These are phyloP conservation scores for Coryphaenoides rupestris DNA, from an alignment of 2,113 vertebrate genomes.

Conservation along the genomic window DNA sequence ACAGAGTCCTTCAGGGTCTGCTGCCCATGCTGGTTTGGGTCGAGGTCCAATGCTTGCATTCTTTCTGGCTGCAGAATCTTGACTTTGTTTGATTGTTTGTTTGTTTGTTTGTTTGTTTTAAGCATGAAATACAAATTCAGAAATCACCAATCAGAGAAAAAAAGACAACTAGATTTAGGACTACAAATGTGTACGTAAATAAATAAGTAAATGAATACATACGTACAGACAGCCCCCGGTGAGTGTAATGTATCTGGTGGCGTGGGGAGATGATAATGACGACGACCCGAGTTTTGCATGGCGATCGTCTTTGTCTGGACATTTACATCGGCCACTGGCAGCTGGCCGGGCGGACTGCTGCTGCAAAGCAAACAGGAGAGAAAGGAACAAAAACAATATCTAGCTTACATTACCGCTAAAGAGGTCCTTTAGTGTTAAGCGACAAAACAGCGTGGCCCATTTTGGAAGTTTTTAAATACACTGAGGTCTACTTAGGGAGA, in stretches of 20 bases:
- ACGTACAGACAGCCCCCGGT: background rate
- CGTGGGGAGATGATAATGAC: slow-evolving; percentile 38
- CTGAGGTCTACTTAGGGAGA: slow-evolving; percentile 46
- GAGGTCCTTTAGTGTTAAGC: slow-evolving; percentile 62
- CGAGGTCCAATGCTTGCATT: no score
- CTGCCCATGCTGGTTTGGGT: no score
- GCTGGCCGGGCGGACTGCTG: slow-evolving; percentile 63
- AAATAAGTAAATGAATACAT: background rate
- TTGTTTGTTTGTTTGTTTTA: no score
- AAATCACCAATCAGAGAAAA: background rate
- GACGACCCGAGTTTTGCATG: slow-evolving; percentile 68
- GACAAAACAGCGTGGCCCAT: slow-evolving; percentile 58
- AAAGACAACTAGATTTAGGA: background rate
- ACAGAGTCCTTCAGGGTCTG: no score
- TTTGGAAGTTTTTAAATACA: slow-evolving; percentile 60
- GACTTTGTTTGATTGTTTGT: no score
- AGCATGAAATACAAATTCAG: background rate
- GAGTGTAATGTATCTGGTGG: slow-evolving; percentile 36
- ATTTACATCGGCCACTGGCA: slow-evolving; percentile 79
- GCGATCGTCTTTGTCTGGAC: slow-evolving; percentile 48
- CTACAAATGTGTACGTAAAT: background rate
- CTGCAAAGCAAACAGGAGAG: slow-evolving; percentile 66
- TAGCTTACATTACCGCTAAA: slow-evolving; percentile 69
- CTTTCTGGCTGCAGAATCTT: no score
- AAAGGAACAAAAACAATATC: slow-evolving; percentile 53